Evolutionary conservation across 2,888 invertebrate species (phyloP).

Genomic region (Lamellibrachia satsuma): DNA sequence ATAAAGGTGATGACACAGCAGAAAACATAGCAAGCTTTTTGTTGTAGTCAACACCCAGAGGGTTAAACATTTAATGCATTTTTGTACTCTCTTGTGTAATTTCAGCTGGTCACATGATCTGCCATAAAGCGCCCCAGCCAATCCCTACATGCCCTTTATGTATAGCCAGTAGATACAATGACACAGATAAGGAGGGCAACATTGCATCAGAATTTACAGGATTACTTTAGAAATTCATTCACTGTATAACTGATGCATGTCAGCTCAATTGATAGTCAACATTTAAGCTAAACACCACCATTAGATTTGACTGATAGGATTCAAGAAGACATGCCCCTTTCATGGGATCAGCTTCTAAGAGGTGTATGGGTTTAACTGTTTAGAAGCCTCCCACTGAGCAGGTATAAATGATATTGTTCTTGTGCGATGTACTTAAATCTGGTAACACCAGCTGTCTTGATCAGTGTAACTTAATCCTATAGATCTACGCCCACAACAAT

Average conservation of each 20-base stretch:
- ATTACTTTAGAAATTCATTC: not conserved
- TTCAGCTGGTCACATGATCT: not conserved
- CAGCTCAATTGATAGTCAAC: not conserved
- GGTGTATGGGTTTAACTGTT: not conserved
- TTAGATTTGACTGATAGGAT: not conserved
- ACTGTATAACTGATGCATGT: not conserved
- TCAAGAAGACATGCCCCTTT: not conserved
- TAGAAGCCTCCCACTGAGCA: not conserved
- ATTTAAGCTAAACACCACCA: not conserved
- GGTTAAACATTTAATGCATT: not conserved
- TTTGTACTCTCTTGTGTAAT: not conserved
- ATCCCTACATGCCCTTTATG: not conserved
- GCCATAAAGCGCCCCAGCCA: not conserved
- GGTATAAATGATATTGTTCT: not conserved
- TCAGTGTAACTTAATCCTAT: not conserved
- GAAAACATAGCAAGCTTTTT: not conserved
- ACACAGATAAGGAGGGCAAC: not conserved
- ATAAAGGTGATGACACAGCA: not conserved
- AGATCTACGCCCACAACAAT: not conserved
- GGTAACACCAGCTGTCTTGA: not conserved
- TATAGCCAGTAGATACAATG: not conserved
- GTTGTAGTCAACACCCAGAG: not conserved
- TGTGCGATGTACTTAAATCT: not conserved
- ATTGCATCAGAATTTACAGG: conserved; percentile 1
- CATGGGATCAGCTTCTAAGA: not conserved